Evolutionary conservation across 2,888 invertebrate genomes (phyloP), one percentile per base, ranked within the genome.

Genomic region (Azorinus chamasolen): DNA sequence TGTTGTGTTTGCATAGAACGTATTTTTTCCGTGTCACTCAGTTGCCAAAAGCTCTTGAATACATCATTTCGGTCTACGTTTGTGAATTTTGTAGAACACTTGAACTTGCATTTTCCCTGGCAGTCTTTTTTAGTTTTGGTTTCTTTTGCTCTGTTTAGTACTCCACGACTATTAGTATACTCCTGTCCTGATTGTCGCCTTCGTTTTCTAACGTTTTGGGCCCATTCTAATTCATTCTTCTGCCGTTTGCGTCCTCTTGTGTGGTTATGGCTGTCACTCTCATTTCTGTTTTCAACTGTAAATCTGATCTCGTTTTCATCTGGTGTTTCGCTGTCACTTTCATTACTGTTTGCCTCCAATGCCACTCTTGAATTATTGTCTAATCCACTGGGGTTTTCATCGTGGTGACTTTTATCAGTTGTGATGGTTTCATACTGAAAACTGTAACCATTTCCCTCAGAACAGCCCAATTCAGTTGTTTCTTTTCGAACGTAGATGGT

Each of bases 11-110:
- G 39, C 58, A 62, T 73, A 79, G 43, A 65, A 73, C 18, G 32
- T 12, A 50, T 65, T 65, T 79, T 73, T 58, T 73, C 70, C 18
- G 10, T 54, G 46, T 79, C 72, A 39, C 12, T 46, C 32, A 73
- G 50, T 27, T 41, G 54, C 78, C 73, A 79, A 48, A 79, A 73
- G 2, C 27, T 20, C n/a, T 70, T 16, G 32, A 74, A 69, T 12
- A 73, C 32, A 5, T 16, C 24, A 37, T 68, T 43, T 39, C 72
- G 39, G 10, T 71, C 66, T 25, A 20, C n/a, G 22, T 37, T 39
- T 37, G 46, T 54, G n/a, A 71, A 53, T 14, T 43, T 24, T 14
- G 16, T 18, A 16, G 48, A 39, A 46, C 77, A 77, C n/a, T 37
- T 57, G 57, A 48, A 77, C 46, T 51, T 71, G 39, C 77, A 77